Percentiles rank a stretch among this genome's conserved stretches.
Evolutionary conservation across 2,888 invertebrate genomes (phyloP).

Genomic region (Erebia epiphron): DNA sequence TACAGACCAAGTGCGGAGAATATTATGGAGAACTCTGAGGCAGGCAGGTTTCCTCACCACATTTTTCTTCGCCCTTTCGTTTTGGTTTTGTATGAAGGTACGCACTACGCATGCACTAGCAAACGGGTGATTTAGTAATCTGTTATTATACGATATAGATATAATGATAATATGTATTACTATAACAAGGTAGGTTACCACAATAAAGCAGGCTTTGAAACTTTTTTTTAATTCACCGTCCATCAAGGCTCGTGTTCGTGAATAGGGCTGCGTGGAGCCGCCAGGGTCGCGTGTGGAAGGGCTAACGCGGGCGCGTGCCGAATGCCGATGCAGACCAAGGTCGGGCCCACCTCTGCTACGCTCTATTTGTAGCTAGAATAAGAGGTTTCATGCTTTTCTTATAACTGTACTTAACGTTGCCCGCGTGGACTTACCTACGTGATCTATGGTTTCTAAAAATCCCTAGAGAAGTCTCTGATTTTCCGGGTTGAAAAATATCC

Average conservation of each 20-base stretch:
- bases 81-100: too few relatives aligned
- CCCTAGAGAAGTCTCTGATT: too few relatives aligned
- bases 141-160: too few relatives aligned
- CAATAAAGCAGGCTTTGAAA: neutral
- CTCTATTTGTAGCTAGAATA: constrained; percentile 25
- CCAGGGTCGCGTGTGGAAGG: constrained; percentile 40
- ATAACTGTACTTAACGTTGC: neutral
- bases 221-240: constrained; percentile 3
- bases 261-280: constrained; percentile 26
- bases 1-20: too few relatives aligned
- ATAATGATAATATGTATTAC: too few relatives aligned
- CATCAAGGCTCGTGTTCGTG: constrained; percentile 31
- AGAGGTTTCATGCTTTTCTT: neutral
- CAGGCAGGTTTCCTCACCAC: neutral
- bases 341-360: constrained; percentile 33
- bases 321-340: constrained; percentile 41
- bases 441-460: too few relatives aligned
- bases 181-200: too few relatives aligned
- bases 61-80: neutral
- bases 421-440: too few relatives aligned
- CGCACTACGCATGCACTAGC: too few relatives aligned
- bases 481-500: too few relatives aligned
- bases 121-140: too few relatives aligned
- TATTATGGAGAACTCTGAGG: neutral
- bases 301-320: constrained; percentile 40